Percentiles rank a stretch among this genome's conserved stretches.
Conservation (phyloP, 1,140 invertebrate genomes). For the Antheraea mylitta region DNA sequence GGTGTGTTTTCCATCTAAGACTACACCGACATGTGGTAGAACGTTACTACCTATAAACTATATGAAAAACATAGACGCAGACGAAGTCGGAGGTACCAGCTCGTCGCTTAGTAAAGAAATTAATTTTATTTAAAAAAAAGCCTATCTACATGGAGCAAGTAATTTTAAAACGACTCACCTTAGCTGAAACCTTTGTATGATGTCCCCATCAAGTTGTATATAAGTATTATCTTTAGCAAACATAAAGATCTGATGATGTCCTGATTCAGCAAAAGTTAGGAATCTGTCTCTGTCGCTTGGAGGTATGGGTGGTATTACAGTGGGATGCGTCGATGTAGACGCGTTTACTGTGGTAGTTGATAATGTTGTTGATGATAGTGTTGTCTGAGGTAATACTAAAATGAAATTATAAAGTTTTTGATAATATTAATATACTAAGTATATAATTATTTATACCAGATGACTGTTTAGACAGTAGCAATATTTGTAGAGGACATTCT, state of each 20-base stretch:
- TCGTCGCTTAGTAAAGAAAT: too few relatives aligned
- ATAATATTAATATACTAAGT: too few relatives aligned
- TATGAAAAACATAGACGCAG: too few relatives aligned
- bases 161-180: constrained; percentile 77
- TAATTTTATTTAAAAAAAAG: background rate
- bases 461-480: too few relatives aligned
- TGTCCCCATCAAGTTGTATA: constrained; percentile 91
- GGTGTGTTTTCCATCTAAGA: too few relatives aligned
- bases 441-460: too few relatives aligned
- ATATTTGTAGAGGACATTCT: too few relatives aligned
- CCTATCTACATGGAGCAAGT: background rate
- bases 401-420: background rate
- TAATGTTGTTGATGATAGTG: constrained; percentile 45
- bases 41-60: too few relatives aligned
- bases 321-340: constrained; percentile 57
- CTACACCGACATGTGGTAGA: too few relatives aligned
- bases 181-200: constrained; percentile 91
- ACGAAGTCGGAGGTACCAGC: too few relatives aligned
- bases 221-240: constrained; percentile 92
- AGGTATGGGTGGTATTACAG: constrained; percentile 81
- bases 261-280: constrained; percentile 90
- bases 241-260: constrained; percentile 89
- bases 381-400: constrained; percentile 32
- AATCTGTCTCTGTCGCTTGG: constrained; percentile 85
- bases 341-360: constrained; percentile 45